Base-by-base conservation (phyloP, 2,888 invertebrate species). In the Syrphus vitripennis region DNA sequence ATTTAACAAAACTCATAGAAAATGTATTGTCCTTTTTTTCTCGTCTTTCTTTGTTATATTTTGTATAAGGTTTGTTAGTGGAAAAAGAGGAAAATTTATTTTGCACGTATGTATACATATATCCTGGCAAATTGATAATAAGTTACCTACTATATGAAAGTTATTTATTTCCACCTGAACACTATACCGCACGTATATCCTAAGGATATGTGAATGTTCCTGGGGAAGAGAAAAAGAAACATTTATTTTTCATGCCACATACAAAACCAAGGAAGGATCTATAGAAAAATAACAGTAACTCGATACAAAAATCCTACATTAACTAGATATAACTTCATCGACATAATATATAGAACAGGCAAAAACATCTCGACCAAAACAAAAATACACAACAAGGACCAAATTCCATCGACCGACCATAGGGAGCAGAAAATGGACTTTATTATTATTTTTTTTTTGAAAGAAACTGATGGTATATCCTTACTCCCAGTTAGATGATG, bases 61-160 rank as follows among this genome's bases (percentile, higher is more conserved):
- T 26, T 24, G 24, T n/a, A n/a, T n/a, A n/a, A 26, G 50, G 24
- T 26, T 50, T 50, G n/a, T 19, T 19, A 31, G 34, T 29, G 12
- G n/a, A 63, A 40, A n/a, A 72, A 75, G 55, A 75, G 45, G 9
- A 40, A 40, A 77, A 86, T 86, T 82, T 82, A 86, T 86, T 74
- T 77, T 26, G 55, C 81, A 78, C 82, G 86, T 86, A 74, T 69
- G 69, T 31, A 37, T 59, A 74, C 86, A 81, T 86, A 81, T 86
- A 86, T 86, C 81, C 82, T 86, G 86, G 70, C 77, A 86, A 86
- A 86, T 86, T 86, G 86, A 82, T 86, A 82, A 81, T 82, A 82
- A 86, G 78, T 77, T 72, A 82, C 59, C 59, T 59, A 9, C 50
- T 34, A 19, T 34, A 19, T 48, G 77, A 78, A 86, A 86, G 81